Base-by-base conservation (phyloP, 2,113 vertebrate genomes). In the Anoplopoma fimbria region DNA sequence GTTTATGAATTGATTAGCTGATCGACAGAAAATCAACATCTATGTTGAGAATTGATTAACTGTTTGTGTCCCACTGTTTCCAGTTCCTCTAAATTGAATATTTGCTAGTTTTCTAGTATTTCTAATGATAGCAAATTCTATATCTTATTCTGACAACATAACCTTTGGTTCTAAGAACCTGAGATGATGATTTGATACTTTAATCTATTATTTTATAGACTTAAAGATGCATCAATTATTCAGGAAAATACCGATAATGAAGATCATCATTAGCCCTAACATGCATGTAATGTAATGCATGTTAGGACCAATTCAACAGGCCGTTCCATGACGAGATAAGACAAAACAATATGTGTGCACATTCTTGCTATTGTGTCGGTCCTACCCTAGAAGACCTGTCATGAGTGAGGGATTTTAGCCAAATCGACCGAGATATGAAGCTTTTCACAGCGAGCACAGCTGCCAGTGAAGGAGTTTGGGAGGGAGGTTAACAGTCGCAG, bases 341-440 rank as follows among this genome's bases (percentile, higher is more conserved):
- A 70, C 58, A 34, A 42, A 84, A 62, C 57, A 69, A 23, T 72
- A 19, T 79, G 72, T 77, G 53, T 23, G 38, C 33, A 25, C 34
- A 69, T 69, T 69, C 57, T 23, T 67, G 23, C 17, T 68, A 72
- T 76, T 85, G 63, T 70, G 64, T 62, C 71, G 57, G 49, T 84
- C 68, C 69, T 76, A 78, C 21, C 72, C 65, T 75, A 64, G 71
- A 81, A 88, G 72, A 87, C 57, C 57, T 82, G 69, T 84, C 87
- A 91, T 64, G 82, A 81, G 68, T 89, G 90, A 93, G 64, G 79
- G 76, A 75, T 90, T 93, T 93, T 62, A 83, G 77, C 72, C 81
- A 87, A 93, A 93, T 91, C 58, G 47, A 70, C 81, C 23, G 38
- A 86, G 87, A 93, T 91, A 84, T 88, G 89, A 88, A 85, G 81